Conservation (phyloP, 2,888 invertebrate species). For the Euzetes globulus region DNA sequence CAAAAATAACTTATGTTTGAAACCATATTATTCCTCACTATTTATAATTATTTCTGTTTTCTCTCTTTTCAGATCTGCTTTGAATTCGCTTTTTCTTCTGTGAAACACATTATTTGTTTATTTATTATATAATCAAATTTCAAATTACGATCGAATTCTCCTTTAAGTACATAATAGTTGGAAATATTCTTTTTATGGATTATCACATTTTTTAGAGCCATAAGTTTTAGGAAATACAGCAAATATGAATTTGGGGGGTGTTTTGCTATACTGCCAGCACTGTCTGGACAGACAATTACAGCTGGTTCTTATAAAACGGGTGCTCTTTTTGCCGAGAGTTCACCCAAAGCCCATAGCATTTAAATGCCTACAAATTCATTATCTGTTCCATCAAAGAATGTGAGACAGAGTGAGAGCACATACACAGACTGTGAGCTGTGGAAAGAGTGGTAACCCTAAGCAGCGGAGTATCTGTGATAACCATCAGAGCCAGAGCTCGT, state of each 20-base stretch:
- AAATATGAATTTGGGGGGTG: background rate
- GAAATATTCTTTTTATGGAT: too few species aligned
- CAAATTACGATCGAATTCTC: too few species aligned
- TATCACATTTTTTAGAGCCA: background rate
- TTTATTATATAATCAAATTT: background rate
- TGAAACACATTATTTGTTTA: background rate
- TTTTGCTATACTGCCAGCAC: background rate
- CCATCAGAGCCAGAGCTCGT: constrained; percentile 25
- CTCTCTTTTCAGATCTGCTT: background rate
- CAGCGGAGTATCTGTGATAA: constrained; percentile 23
- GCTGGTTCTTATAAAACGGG: constrained; percentile 28
- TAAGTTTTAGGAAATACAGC: background rate
- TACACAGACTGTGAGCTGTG: background rate
- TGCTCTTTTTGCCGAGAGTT: background rate
- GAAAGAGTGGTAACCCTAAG: constrained; percentile 20
- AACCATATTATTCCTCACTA: background rate
- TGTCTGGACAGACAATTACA: constrained; percentile 29
- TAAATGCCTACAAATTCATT: constrained; percentile 29
- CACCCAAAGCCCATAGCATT: constrained; percentile 16
- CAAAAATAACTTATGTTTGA: background rate
- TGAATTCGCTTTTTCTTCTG: background rate
- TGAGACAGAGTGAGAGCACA: background rate
- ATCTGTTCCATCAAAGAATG: constrained; percentile 28
- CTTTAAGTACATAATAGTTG: too few species aligned
- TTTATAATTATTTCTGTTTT: background rate